Conservation (phyloP, 2,113 vertebrate species). For the Puffinus mauretanicus region DNA sequence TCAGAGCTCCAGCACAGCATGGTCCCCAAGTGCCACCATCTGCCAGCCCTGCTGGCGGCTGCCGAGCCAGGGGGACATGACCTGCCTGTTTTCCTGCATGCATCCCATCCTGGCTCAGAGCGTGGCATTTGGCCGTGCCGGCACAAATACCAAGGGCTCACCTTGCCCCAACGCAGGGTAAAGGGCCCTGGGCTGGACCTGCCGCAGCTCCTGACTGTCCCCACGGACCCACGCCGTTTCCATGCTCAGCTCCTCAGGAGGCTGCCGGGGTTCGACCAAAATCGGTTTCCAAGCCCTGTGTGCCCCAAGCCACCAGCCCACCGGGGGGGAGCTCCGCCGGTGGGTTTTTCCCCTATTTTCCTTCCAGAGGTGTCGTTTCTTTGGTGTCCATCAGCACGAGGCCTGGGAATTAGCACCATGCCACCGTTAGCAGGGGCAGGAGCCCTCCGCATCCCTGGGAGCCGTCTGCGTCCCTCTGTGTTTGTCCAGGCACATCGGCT, state of each 20-base stretch:
- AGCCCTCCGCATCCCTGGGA: neutral
- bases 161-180: fast-evolving
- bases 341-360: neutral
- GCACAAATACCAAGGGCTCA: neutral
- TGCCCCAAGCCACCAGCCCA: fast-evolving
- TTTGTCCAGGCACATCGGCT: neutral
- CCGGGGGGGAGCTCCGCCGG: fast-evolving
- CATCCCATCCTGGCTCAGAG: neutral
- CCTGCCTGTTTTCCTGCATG: neutral
- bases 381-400: fast-evolving
- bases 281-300: neutral
- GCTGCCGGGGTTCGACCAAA: neutral
- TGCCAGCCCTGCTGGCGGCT: neutral
- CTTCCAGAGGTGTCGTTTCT: fast-evolving
- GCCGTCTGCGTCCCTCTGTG: neutral
- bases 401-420: neutral
- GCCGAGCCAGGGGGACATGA: fast-evolving
- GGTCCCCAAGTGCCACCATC: neutral
- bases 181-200: neutral
- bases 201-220: fast-evolving
- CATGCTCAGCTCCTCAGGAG: neutral
- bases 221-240: fast-evolving
- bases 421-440: neutral
- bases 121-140: fast-evolving
- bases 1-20: fast-evolving